Conservation (phyloP, 2,113 vertebrate genomes). For the Mesoclemmys tuberculata region DNA sequence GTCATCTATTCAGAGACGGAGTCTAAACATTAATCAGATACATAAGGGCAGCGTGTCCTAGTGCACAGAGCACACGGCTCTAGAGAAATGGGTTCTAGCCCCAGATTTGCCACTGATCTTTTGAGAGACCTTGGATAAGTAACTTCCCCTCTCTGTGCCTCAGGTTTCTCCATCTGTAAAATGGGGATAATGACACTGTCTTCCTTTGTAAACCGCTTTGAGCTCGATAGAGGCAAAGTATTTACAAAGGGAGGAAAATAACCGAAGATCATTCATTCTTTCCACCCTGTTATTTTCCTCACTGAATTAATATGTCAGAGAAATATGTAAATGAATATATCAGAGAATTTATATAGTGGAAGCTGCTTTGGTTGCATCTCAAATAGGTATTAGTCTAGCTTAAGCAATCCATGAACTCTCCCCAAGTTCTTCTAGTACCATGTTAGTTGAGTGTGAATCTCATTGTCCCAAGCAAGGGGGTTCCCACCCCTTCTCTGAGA, state of each 20-base stretch:
- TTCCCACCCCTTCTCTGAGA: background rate
- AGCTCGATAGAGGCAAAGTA: background rate
- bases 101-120: too few species aligned
- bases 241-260: background rate
- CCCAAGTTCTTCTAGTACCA: background rate
- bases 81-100: too few species aligned
- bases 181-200: background rate
- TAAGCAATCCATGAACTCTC: background rate
- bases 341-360: background rate
- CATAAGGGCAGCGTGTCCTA: background rate
- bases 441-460: background rate
- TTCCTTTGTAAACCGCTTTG: background rate
- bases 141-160: background rate
- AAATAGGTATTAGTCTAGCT: background rate
- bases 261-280: background rate
- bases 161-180: background rate
- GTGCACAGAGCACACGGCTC: too few species aligned
- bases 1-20: background rate
- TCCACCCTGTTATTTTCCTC: background rate
- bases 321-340: background rate
- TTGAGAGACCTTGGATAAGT: too few species aligned
- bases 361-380: background rate
- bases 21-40: background rate
- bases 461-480: background rate
- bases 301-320: background rate